These are phyloP conservation scores for Metridium senile DNA, from an alignment of 92 coral and sea anemone species.

Conservation along the genomic window DNA sequence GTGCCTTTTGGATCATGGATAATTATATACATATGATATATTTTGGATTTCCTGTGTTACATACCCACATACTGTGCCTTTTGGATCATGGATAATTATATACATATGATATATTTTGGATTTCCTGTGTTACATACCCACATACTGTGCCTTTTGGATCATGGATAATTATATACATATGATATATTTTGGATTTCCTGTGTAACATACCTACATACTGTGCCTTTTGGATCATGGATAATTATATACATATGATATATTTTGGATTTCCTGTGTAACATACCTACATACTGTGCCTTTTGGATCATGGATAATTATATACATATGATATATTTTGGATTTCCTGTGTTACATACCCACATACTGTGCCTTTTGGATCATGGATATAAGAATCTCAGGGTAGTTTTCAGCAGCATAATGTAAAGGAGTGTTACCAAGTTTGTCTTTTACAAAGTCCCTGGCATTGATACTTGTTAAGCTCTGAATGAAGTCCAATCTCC, in stretches of 20 bases:
- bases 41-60: background rate
- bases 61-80: background rate
- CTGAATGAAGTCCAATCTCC: slow-evolving; percentile 73
- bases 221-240: background rate
- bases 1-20: too few relatives aligned
- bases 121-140: background rate
- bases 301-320: too few relatives aligned
- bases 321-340: background rate
- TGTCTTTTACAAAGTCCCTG: slow-evolving; percentile 74
- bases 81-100: background rate
- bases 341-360: background rate
- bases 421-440: slow-evolving; percentile 90
- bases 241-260: too few relatives aligned
- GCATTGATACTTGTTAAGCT: slow-evolving; percentile 61
- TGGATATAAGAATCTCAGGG: slow-evolving; percentile 80
- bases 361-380: slow-evolving; percentile 77
- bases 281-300: background rate
- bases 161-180: background rate
- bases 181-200: background rate
- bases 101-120: too few relatives aligned
- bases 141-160: background rate
- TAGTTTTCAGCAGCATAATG: slow-evolving; percentile 96
- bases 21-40: too few relatives aligned
- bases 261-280: background rate
- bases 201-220: background rate